Conservation (phyloP, 2,888 invertebrate genomes). For the Ormyrus labotus region DNA sequence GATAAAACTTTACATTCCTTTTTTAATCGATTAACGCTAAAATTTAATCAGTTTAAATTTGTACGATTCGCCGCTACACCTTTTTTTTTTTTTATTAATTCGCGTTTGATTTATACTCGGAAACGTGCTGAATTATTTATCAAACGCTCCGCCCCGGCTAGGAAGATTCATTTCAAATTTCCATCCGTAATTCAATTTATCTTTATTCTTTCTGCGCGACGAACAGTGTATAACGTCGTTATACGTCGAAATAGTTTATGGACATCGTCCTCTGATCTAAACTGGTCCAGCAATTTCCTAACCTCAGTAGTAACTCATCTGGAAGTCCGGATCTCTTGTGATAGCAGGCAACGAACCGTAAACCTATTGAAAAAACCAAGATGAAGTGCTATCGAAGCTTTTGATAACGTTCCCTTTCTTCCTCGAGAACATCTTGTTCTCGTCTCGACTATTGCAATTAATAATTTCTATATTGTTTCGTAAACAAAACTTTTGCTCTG, state of each 20-base stretch:
- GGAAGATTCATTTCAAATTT: too few relatives aligned
- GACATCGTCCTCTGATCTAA: conserved; percentile 54
- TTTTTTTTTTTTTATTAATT: too few relatives aligned
- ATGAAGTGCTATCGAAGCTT: background rate
- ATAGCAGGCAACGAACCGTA: conserved; percentile 55
- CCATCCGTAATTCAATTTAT: too few relatives aligned
- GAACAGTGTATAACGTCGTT: conserved; percentile 29
- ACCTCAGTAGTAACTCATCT: conserved; percentile 58
- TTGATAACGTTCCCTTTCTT: conserved; percentile 3
- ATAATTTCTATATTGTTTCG: background rate
- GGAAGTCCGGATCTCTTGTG: conserved; percentile 58
- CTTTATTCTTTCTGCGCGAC: background rate
- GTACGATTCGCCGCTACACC: too few relatives aligned
- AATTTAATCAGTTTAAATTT: too few relatives aligned
- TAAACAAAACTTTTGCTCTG: too few relatives aligned
- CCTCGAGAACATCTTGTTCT: background rate
- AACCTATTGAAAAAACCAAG: conserved; percentile 49
- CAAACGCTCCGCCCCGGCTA: too few relatives aligned
- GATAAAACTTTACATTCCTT: too few relatives aligned
- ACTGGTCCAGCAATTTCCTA: conserved; percentile 63
- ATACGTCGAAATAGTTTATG: conserved; percentile 21
- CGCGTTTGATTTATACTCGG: too few relatives aligned
- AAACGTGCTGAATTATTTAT: too few relatives aligned
- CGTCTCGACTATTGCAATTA: background rate
- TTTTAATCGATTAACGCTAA: too few relatives aligned